Conservation (phyloP, 2,113 vertebrate species). For the Hippocampus abdominalis region DNA sequence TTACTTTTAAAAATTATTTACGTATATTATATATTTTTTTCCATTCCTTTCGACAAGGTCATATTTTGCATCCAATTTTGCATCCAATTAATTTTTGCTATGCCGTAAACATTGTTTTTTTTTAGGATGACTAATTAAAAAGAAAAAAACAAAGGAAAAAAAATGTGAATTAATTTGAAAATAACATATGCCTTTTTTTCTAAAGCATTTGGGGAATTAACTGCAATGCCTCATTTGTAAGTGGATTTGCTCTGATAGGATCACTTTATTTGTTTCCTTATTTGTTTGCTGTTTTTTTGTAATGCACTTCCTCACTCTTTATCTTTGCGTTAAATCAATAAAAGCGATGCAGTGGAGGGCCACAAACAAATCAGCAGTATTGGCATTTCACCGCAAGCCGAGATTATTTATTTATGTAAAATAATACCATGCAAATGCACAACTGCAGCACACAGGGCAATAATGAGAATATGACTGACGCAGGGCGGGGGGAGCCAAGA, state of each 20-base stretch:
- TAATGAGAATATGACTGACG: not conserved
- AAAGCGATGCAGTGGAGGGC: not conserved
- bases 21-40: too few relatives aligned
- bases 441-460: not conserved
- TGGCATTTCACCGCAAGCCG: not conserved
- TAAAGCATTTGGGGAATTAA: not conserved
- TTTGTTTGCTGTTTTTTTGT: not conserved
- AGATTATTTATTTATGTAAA: not conserved
- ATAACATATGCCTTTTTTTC: not conserved
- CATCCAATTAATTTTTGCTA: not conserved
- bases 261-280: not conserved
- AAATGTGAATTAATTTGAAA: not conserved
- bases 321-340: not conserved
- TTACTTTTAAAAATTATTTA: too few relatives aligned
- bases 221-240: not conserved
- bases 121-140: not conserved
- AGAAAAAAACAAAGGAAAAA: not conserved
- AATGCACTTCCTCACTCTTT: not conserved
- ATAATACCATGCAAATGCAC: not conserved
- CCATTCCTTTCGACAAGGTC: constrained; percentile 3
- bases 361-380: not conserved
- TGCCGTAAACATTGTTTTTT: not conserved
- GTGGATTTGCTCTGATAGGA: not conserved
- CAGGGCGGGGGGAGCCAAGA: not conserved
- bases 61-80: not conserved